phyloP scores from a whole-genome alignment of 2,113 vertebrate species.

The Mustelus asterias region DNA sequence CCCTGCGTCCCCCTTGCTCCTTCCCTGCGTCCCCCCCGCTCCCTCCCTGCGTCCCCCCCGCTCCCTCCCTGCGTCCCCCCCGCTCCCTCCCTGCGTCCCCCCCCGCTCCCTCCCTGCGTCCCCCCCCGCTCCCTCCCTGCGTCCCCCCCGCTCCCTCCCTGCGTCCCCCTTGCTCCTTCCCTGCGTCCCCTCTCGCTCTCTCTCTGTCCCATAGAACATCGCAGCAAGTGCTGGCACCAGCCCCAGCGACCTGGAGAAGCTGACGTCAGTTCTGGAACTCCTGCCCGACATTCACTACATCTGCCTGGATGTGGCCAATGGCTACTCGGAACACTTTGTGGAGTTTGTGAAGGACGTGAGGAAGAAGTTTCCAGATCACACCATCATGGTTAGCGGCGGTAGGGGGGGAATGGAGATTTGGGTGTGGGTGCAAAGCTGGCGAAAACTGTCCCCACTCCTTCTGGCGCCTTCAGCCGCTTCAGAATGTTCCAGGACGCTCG shows the following conservation, averaged over 20 bases:
- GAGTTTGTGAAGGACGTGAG: slow-evolving; percentile 78
- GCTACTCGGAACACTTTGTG: slow-evolving; percentile 87
- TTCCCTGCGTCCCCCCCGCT: no score
- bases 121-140: no score
- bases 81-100: no score
- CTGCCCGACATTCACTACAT: slow-evolving; percentile 71
- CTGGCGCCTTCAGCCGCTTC: no score
- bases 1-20: not conserved
- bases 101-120: no score
- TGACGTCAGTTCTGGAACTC: slow-evolving; percentile 60
- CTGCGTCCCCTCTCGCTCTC: not conserved
- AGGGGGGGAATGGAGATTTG: no score
- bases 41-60: no score
- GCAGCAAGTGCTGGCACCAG: slow-evolving; percentile 75
- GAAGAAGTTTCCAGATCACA: slow-evolving; percentile 69
- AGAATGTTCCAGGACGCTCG: not conserved
- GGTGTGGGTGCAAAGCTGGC: no score
- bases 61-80: no score
- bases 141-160: no score
- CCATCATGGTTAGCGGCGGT: slow-evolving; percentile 68
- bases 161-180: no score
- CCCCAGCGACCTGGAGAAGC: slow-evolving; percentile 66
- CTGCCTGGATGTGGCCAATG: slow-evolving; percentile 84
- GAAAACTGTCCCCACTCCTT: no score
- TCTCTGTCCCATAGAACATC: slow-evolving; percentile 56